A percentile compares a stretch with the other conserved stretches of the same genome.
Conservation (phyloP, 2,888 invertebrate species). For the Agrochola lota region DNA sequence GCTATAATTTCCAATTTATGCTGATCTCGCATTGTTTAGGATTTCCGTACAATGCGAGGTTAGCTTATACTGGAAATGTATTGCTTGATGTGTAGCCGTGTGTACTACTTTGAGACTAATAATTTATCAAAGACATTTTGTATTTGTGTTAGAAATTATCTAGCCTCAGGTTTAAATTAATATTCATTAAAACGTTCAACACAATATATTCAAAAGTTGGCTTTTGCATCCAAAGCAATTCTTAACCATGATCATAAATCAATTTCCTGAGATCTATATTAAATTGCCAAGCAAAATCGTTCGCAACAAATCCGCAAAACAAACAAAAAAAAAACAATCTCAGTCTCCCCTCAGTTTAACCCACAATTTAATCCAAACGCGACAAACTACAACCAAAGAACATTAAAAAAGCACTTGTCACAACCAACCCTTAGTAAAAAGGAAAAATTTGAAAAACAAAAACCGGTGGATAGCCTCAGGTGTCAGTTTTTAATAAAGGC, state of each 20-base stretch:
- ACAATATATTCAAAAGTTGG: background rate
- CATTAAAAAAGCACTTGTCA: slow-evolving; percentile 68
- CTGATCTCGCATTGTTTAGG: no score
- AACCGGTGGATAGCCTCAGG: slow-evolving; percentile 82
- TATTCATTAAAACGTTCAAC: background rate
- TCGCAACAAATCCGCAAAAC: background rate
- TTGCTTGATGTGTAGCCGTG: no score
- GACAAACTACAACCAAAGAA: slow-evolving; percentile 50
- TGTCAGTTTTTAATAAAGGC: slow-evolving; percentile 90
- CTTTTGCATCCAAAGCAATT: background rate
- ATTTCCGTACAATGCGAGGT: no score
- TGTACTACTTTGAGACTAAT: background rate
- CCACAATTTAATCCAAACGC: slow-evolving; percentile 54
- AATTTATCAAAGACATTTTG: background rate
- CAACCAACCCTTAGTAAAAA: slow-evolving; percentile 56
- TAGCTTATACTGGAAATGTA: no score
- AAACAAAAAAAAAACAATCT: slow-evolving; percentile 18
- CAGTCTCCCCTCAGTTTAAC: slow-evolving; percentile 38
- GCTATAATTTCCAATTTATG: no score
- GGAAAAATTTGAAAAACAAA: slow-evolving; percentile 66
- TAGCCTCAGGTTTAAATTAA: background rate
- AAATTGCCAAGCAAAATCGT: background rate
- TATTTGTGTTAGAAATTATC: background rate
- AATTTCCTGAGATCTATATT: background rate
- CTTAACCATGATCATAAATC: background rate